Percentiles rank a stretch among this genome's conserved stretches.
Evolutionary conservation across 2,888 invertebrate species (phyloP).

Genomic region (Drosophila mettleri): DNA sequence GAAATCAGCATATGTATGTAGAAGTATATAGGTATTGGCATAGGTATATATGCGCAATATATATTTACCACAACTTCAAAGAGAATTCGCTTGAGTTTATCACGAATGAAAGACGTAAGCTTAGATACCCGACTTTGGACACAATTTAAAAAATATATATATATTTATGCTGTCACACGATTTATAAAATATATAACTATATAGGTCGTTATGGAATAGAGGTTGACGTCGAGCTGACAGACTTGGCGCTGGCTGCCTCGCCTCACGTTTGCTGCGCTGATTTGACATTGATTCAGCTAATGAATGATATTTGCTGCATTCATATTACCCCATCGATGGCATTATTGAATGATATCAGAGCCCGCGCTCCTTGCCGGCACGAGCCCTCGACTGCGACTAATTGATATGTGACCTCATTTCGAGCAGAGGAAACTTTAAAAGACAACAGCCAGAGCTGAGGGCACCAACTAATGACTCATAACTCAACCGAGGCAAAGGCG

Average conservation of each 20-base stretch:
- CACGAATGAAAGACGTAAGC: background rate
- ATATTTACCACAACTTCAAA: background rate
- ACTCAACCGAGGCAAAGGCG: background rate
- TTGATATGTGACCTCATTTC: constrained; percentile 30
- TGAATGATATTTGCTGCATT: background rate
- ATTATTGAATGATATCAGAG: background rate
- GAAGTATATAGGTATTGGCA: no score
- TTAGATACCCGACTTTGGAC: background rate
- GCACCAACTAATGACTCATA: constrained; percentile 16
- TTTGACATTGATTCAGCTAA: constrained; percentile 7
- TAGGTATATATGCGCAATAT: background rate
- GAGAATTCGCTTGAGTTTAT: background rate
- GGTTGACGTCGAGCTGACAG: background rate
- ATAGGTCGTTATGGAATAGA: no score
- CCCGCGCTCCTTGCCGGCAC: background rate
- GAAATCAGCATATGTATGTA: no score
- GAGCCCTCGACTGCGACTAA: constrained; percentile 1
- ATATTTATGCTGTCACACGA: background rate
- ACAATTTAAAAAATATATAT: background rate
- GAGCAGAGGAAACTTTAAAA: background rate
- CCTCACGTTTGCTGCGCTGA: no score
- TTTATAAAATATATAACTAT: no score
- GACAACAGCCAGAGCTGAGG: background rate
- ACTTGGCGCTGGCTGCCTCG: background rate
- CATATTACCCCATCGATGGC: background rate